A percentile compares a stretch with the other conserved stretches of the same genome.
Evolutionary conservation across 2,797 vertebrate species (phyloP).

Genomic region (Lithobates sylvaticus): DNA sequence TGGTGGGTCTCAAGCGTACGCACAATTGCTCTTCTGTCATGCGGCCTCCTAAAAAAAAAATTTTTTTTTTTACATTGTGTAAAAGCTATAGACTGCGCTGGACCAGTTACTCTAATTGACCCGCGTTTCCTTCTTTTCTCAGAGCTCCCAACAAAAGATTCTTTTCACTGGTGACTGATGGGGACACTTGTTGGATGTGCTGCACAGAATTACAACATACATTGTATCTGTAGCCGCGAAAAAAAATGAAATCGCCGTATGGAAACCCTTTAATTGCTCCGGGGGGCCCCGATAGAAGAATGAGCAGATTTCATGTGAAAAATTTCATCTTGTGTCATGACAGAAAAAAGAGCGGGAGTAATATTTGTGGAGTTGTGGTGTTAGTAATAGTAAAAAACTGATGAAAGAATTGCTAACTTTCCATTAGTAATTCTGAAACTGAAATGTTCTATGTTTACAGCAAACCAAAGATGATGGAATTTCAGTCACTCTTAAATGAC

Average conservation of each 20-base stretch:
- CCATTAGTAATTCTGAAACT: background rate
- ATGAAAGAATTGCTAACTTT: background rate
- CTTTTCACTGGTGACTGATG: conserved; percentile 49
- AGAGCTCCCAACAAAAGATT: conserved; percentile 46
- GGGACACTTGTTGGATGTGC: conserved; percentile 35
- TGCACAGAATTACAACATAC: conserved; percentile 27
- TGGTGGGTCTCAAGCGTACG: conserved; percentile 52
- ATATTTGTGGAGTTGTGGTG: background rate
- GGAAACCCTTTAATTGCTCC: conserved; percentile 29
- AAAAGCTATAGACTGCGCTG: conserved; percentile 40
- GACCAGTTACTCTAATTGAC: conserved; percentile 51
- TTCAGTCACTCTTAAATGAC: background rate
- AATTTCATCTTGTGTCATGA: too few relatives aligned
- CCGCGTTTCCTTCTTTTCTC: conserved; percentile 35
- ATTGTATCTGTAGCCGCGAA: conserved; percentile 19
- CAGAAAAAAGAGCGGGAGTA: background rate
- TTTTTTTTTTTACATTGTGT: conserved; percentile 33
- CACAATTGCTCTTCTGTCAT: conserved; percentile 52
- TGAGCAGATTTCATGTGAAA: conserved; percentile 14
- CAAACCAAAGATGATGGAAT: background rate
- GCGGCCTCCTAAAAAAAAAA: conserved; percentile 35
- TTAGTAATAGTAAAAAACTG: background rate
- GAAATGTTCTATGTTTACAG: background rate
- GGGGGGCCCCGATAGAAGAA: background rate
- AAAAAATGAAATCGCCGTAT: conserved; percentile 12